Base-by-base conservation (phyloP, 1,140 invertebrate genomes). In the Procambarus clarkii region DNA sequence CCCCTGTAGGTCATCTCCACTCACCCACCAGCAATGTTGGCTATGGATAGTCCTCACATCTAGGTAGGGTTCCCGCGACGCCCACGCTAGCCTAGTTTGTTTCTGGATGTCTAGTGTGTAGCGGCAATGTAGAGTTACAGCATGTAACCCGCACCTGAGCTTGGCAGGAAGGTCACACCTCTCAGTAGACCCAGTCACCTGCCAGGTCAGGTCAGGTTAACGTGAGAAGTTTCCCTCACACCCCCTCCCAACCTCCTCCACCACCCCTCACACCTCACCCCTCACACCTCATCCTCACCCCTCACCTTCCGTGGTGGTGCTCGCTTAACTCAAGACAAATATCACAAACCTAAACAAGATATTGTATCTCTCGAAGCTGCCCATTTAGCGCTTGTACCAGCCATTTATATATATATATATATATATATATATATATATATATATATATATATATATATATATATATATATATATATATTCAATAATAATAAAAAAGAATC, bases 11-110 rank as follows among this genome's bases (percentile, higher is more conserved):
- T 58, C 79, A 54, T 81, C 79, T 81, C 79, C 34, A 81, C 79
- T 54, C 79, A 81, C 79, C 79, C 34, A 81, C 79, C 79, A 58
- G 48, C 79, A 54, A 81, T 81, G 54, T 81, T 81, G 79, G 24
- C 79, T 54, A 81, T 81, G 79, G 79, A 81, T 81, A 81, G 79
- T 81, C 79, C 48, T 80, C 44, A 81, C 79, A 81, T 58, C 79
- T 81, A 81, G 79, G 79, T 81, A 81, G 79, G 79, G 79, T 58
- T 54, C 48, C 79, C 79, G n/a, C 79, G 79, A 45, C 79, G 79
- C 34, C 69, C n/a, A 34, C 58, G 79, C 58, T 81, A 81, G 79
- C 79, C 24, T 81, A 81, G 79, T 24, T n/a, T n/a, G n/a, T 50
- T 79, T 13, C 60, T 64, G 13, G 60, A 81, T 81, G 79, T 81